Percentiles rank a stretch among this genome's conserved stretches.
Evolutionary conservation across 2,888 invertebrate genomes (phyloP).

Genomic region (Saturnia pavonia): DNA sequence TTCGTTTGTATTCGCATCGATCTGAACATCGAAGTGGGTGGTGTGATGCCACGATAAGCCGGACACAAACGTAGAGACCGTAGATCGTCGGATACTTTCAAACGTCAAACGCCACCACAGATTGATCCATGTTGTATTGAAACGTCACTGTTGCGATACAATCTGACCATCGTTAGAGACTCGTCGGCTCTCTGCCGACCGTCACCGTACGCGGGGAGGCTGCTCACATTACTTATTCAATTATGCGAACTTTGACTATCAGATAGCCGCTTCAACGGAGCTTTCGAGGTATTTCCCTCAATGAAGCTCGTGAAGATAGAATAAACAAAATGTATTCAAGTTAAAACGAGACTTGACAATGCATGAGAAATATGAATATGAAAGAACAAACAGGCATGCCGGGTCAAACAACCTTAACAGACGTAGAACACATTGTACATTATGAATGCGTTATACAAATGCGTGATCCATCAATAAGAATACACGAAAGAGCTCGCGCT

Average conservation of each 20-base stretch:
- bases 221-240: slow-evolving; percentile 71
- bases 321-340: slow-evolving; percentile 58
- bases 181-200: slow-evolving; percentile 49
- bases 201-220: slow-evolving; percentile 51
- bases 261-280: slow-evolving; percentile 56
- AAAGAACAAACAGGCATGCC: slow-evolving; percentile 18
- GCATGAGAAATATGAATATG: slow-evolving; percentile 47
- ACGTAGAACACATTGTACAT: slow-evolving; percentile 32
- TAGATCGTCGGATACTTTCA: slow-evolving; percentile 57
- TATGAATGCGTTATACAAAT: slow-evolving; percentile 42
- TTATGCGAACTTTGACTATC: slow-evolving; percentile 69
- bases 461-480: slow-evolving; percentile 62
- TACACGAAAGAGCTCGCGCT: slow-evolving; percentile 30
- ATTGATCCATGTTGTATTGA: slow-evolving; percentile 77
- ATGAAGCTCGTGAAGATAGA: slow-evolving; percentile 54
- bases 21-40: slow-evolving; percentile 36
- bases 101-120: slow-evolving; percentile 45
- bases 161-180: slow-evolving; percentile 72
- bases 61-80: slow-evolving; percentile 36
- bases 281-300: slow-evolving; percentile 56
- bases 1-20: slow-evolving; percentile 14
- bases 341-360: slow-evolving; percentile 48
- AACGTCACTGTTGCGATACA: slow-evolving; percentile 73
- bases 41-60: slow-evolving; percentile 48
- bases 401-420: slow-evolving; percentile 23